These are phyloP conservation scores for Halcyon badia DNA, from an alignment of 2,797 vertebrate genomes.

Conservation along the genomic window DNA sequence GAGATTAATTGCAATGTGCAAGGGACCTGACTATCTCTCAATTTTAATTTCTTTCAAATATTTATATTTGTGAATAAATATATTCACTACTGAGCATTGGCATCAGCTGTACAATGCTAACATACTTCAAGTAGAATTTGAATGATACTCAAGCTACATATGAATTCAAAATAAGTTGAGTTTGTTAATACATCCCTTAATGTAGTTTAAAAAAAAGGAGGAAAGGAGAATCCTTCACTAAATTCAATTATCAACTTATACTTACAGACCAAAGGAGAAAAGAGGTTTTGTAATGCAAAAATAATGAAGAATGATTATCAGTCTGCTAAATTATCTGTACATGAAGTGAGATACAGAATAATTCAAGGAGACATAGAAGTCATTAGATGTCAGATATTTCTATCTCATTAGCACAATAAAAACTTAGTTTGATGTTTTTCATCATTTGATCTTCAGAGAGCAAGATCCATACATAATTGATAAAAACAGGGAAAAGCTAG, in stretches of 20 bases:
- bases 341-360: not conserved
- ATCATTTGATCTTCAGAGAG: conserved; percentile 43
- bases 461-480: conserved; percentile 43
- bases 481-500: not conserved
- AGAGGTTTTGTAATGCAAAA: not conserved
- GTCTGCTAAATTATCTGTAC: not conserved
- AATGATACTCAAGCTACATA: not conserved
- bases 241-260: not conserved
- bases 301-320: not conserved
- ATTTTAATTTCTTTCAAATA: not conserved
- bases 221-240: not conserved
- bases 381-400: conserved; percentile 32
- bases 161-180: not conserved
- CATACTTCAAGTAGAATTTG: not conserved
- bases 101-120: not conserved
- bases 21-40: not conserved
- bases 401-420: conserved; percentile 59
- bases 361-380: conserved; percentile 54
- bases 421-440: conserved; percentile 22
- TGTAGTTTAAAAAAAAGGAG: not conserved
- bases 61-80: not conserved
- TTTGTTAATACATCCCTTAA: not conserved
- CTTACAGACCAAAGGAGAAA: not conserved
- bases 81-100: not conserved
- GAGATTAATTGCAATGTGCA: not conserved